Conservation (phyloP, 2,888 invertebrate species). For the Arenicola marina region DNA sequence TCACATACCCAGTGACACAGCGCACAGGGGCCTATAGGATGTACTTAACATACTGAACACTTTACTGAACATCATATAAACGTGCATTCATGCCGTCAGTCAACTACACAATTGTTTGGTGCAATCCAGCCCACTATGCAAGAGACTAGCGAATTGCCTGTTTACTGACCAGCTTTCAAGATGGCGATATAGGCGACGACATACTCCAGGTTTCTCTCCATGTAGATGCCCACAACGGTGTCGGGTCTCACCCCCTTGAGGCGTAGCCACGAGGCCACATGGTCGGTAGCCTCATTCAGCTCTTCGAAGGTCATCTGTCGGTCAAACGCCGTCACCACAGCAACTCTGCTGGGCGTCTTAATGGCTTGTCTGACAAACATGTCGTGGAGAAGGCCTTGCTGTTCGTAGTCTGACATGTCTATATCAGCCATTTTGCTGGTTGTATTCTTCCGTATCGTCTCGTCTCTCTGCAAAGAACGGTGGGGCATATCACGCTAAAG, state of each 20-base stretch:
- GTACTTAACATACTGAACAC: no score
- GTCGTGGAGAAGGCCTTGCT: constrained; percentile 51
- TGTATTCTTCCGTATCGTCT: no score
- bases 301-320: constrained; percentile 44
- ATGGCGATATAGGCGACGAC: constrained; percentile 59
- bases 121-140: no score
- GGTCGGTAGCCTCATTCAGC: constrained; percentile 48
- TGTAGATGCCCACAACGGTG: constrained; percentile 57
- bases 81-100: no score
- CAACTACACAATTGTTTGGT: no score
- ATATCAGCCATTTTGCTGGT: no score
- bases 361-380: constrained; percentile 50
- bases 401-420: constrained; percentile 40
- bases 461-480: no score
- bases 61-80: no score
- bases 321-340: constrained; percentile 34
- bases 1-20: no score
- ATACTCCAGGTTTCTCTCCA: constrained; percentile 58
- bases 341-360: constrained; percentile 43
- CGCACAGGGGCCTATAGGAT: no score
- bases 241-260: constrained; percentile 49
- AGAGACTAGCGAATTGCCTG: no score
- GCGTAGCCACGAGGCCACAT: constrained; percentile 46
- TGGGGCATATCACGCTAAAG: no score
- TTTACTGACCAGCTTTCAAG: constrained; percentile 56